Conservation (phyloP, 92 coral and sea anemone species). For the Plumapathes pennacea region DNA sequence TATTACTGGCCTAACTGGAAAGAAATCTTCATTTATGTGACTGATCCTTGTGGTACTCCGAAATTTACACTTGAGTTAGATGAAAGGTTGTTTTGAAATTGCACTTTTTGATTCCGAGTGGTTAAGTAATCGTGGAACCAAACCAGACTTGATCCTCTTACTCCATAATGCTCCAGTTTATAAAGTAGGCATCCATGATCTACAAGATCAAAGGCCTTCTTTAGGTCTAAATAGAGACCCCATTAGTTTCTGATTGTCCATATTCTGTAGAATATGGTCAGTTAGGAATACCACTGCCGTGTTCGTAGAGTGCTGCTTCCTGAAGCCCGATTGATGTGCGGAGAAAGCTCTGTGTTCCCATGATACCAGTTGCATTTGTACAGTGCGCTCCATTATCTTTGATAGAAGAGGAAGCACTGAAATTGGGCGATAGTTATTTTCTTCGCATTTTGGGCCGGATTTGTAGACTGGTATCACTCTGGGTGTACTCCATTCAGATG, state of each 20-base stretch:
- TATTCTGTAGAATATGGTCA: conserved; percentile 19
- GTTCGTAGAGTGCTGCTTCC: conserved; percentile 41
- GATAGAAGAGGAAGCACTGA: too few species aligned
- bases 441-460: too few species aligned
- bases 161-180: conserved; percentile 35
- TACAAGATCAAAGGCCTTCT: conserved; percentile 38
- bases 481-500: conserved; percentile 14
- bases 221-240: conserved; percentile 33
- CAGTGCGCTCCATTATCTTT: too few species aligned
- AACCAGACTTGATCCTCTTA: conserved; percentile 1
- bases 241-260: conserved; percentile 17
- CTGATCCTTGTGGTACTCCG: conserved; percentile 35
- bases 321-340: conserved; percentile 44
- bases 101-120: conserved; percentile 18
- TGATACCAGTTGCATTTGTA: too few species aligned
- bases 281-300: conserved; percentile 14
- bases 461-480: conserved; percentile 5
- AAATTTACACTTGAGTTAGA: not conserved
- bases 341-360: too few species aligned
- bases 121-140: conserved; percentile 30
- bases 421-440: too few species aligned
- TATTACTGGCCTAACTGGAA: too few species aligned
- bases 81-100: conserved; percentile 12
- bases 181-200: conserved; percentile 23
- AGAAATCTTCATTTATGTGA: too few species aligned